These are phyloP conservation scores for Nansenia antarctica DNA, from an alignment of 2,113 vertebrate species.

Conservation along the genomic window DNA sequence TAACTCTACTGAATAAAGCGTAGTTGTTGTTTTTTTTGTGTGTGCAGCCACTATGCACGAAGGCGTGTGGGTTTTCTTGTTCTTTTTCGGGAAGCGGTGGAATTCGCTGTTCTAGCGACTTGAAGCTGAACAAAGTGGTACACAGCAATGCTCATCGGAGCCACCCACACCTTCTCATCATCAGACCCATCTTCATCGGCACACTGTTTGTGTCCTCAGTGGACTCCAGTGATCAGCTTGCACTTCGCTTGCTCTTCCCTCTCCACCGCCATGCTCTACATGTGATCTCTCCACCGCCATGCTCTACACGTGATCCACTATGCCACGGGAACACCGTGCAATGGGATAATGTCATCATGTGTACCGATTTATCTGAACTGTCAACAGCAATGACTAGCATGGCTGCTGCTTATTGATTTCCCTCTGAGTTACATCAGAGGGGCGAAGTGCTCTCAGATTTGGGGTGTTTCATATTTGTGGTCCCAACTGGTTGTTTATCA, in stretches of 20 bases:
- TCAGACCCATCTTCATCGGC: neutral
- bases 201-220: neutral
- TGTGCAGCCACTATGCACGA: too few species aligned
- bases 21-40: too few species aligned
- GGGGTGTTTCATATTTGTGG: neutral
- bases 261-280: neutral
- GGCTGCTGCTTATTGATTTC: constrained; percentile 23
- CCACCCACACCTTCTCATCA: neutral
- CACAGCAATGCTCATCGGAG: neutral
- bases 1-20: too few species aligned
- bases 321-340: neutral
- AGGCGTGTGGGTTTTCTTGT: too few species aligned
- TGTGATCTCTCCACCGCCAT: neutral
- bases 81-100: too few species aligned
- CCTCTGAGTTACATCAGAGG: neutral
- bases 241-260: neutral
- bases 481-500: neutral
- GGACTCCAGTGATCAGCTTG: neutral
- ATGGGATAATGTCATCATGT: constrained; percentile 18
- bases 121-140: too few species aligned
- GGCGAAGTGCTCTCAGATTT: neutral
- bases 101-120: too few species aligned
- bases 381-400: constrained; percentile 10
- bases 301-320: constrained; percentile 10
- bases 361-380: constrained; percentile 26